These are phyloP conservation scores for Rotaria macrura DNA, from an alignment of 2,888 invertebrate genomes.

Conservation along the genomic window DNA sequence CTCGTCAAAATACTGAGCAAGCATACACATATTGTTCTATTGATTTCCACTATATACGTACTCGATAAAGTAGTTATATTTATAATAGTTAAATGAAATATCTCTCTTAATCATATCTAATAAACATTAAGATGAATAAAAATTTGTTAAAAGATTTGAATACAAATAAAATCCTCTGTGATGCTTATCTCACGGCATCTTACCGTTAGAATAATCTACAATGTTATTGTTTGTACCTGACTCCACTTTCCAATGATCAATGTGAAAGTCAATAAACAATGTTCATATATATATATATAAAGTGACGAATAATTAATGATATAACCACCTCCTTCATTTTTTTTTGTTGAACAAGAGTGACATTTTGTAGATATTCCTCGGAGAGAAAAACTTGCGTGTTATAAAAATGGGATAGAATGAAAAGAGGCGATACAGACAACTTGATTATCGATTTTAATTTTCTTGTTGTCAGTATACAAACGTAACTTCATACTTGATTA, in stretches of 20 bases:
- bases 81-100: neutral
- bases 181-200: neutral
- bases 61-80: neutral
- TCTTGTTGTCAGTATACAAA: neutral
- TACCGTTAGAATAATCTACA: no score
- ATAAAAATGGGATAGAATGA: neutral
- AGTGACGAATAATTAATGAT: neutral
- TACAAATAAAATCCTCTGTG: neutral
- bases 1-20: neutral
- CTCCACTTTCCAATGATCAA: no score
- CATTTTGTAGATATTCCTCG: neutral
- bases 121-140: neutral
- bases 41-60: no score
- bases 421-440: neutral
- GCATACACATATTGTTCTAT: neutral
- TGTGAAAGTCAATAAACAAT: no score
- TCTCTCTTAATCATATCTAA: neutral
- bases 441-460: neutral
- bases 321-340: neutral
- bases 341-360: neutral
- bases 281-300: no score
- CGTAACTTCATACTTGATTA: neutral
- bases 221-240: no score
- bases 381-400: neutral
- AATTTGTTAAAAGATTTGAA: no score